phyloP scores from a whole-genome alignment of 2,797 vertebrate genomes.

The Trematomus bernacchii region DNA sequence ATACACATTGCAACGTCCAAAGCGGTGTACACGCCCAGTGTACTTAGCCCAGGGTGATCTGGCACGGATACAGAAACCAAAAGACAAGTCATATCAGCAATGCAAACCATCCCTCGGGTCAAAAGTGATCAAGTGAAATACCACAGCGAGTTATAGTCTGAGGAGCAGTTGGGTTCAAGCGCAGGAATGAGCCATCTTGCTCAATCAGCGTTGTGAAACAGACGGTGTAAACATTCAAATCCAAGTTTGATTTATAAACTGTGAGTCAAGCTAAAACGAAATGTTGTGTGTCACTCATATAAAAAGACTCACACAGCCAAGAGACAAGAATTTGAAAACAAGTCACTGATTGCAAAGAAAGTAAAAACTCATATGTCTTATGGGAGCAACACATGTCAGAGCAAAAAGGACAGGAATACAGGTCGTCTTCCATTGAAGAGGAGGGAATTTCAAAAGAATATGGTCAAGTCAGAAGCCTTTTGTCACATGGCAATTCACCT shows the following conservation, averaged over 20 bases:
- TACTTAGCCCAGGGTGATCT: conserved; percentile 84
- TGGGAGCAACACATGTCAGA: conserved; percentile 11
- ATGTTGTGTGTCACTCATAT: conserved; percentile 15
- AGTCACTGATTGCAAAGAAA: background rate
- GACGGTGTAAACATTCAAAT: conserved; percentile 49
- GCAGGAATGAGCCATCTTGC: conserved; percentile 55
- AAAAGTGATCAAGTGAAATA: conserved; percentile 86
- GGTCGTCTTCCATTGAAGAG: conserved; percentile 51
- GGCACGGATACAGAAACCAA: conserved; percentile 85
- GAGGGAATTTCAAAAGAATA: conserved; percentile 72
- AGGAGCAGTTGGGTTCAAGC: conserved; percentile 44
- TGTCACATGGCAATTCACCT: conserved; percentile 75
- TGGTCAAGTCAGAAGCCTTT: conserved; percentile 77
- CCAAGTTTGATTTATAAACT: conserved; percentile 63
- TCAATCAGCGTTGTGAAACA: conserved; percentile 58
- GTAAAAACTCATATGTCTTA: background rate
- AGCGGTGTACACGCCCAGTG: conserved; percentile 68
- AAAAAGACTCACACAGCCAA: conserved; percentile 9
- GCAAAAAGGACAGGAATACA: conserved; percentile 19
- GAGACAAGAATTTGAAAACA: conserved; percentile 12
- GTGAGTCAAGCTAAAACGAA: conserved; percentile 41
- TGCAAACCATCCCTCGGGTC: conserved; percentile 84
- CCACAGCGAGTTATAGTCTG: conserved; percentile 44
- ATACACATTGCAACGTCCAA: conserved; percentile 62
- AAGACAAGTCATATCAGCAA: conserved; percentile 92